Percentiles rank a stretch among this genome's conserved stretches.
These are phyloP conservation scores for Tribolium freemani DNA, from an alignment of 2,888 invertebrate species.

Conservation along the genomic window DNA sequence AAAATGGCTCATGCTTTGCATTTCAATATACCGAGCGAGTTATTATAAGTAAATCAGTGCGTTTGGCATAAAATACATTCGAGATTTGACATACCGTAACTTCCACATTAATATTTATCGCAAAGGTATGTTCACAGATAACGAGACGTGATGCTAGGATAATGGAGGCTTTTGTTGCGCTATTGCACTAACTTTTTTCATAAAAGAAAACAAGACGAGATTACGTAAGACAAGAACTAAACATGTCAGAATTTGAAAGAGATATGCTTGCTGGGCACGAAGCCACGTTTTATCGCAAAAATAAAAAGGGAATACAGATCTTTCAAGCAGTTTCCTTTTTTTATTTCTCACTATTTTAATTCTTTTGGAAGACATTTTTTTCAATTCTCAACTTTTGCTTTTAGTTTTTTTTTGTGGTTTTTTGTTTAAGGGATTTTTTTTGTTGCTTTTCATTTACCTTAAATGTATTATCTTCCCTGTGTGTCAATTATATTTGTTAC, in stretches of 20 bases:
- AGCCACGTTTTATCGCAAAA: no score
- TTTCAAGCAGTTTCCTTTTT: no score
- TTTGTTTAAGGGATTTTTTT: no score
- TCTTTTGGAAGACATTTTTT: no score
- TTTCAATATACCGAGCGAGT: constrained; percentile 38
- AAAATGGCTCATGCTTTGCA: constrained; percentile 41
- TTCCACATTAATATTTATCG: constrained; percentile 34
- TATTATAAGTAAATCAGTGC: constrained; percentile 43
- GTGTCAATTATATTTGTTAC: no score
- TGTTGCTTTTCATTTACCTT: no score
- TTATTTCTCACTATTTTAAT: no score
- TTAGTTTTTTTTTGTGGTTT: no score
- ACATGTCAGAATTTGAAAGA: background rate
- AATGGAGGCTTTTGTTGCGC: constrained; percentile 22
- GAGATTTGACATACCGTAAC: constrained; percentile 26
- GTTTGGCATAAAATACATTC: constrained; percentile 20
- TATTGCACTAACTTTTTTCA: background rate
- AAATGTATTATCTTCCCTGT: no score
- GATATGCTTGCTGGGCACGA: background rate
- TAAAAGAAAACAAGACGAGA: background rate
- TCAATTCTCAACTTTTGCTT: no score
- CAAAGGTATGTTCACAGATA: constrained; percentile 18
- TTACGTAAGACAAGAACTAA: background rate
- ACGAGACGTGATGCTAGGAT: constrained; percentile 30
- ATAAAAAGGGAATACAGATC: no score